A percentile compares a stretch with the other conserved stretches of the same genome.
phyloP scores from a whole-genome alignment of 2,888 invertebrate species.

The Athrips mouffetella region DNA sequence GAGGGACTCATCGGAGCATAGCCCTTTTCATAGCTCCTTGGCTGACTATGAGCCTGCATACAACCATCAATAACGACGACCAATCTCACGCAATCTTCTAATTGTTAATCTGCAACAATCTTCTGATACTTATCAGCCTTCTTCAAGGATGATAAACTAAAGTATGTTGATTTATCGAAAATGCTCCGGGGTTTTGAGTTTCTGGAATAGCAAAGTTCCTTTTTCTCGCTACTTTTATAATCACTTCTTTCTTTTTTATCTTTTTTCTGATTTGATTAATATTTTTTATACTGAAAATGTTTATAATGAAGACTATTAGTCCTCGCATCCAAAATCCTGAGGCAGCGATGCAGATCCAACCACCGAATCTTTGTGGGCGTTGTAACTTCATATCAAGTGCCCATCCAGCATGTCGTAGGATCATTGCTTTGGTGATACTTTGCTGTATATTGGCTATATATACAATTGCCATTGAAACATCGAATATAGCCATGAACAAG shows the following conservation, averaged over 20 bases:
- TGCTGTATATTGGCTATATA: constrained; percentile 60
- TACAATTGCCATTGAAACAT: constrained; percentile 58
- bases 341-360: constrained; percentile 57
- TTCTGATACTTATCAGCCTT: too few relatives aligned
- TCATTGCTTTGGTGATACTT: constrained; percentile 58
- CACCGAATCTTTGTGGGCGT: constrained; percentile 48
- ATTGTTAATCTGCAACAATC: too few relatives aligned
- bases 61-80: too few relatives aligned
- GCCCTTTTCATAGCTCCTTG: too few relatives aligned
- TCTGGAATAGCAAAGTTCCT: constrained; percentile 48
- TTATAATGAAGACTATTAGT: constrained; percentile 39
- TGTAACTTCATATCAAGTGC: constrained; percentile 42
- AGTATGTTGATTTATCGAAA: too few relatives aligned
- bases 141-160: neutral
- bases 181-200: too few relatives aligned
- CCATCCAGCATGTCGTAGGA: constrained; percentile 62
- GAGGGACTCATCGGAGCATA: too few relatives aligned
- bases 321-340: constrained; percentile 54
- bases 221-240: constrained; percentile 27
- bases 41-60: too few relatives aligned
- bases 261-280: constrained; percentile 32
- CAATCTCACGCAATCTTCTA: too few relatives aligned
- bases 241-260: constrained; percentile 40
- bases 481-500: constrained; percentile 42
- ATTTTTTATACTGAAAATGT: constrained; percentile 46